These are phyloP conservation scores for Nematopogon swammerdamellus DNA, from an alignment of 2,888 invertebrate species.

Conservation along the genomic window DNA sequence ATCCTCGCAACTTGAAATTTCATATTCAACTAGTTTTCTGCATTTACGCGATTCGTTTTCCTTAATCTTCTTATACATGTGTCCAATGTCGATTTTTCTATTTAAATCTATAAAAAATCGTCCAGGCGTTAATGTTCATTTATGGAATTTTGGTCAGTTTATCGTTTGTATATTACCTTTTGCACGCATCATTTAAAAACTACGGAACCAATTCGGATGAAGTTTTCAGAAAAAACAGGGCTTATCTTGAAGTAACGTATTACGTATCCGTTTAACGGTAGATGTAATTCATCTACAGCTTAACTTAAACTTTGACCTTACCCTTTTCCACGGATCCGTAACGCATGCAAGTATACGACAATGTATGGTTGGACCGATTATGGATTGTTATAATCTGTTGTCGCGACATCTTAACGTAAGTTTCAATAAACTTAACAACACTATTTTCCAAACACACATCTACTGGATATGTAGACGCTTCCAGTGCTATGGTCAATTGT, in stretches of 20 bases:
- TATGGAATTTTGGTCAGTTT: too few species aligned
- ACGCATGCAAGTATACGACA: conserved; percentile 58
- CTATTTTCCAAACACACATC: conserved; percentile 47
- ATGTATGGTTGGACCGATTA: conserved; percentile 51
- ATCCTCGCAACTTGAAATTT: conserved; percentile 36
- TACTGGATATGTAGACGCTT: conserved; percentile 40
- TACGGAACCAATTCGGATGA: too few species aligned
- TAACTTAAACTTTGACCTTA: too few species aligned
- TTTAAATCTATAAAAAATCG: conserved; percentile 40
- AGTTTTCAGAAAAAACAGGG: too few species aligned
- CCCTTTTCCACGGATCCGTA: conserved; percentile 40
- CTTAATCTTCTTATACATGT: conserved; percentile 31
- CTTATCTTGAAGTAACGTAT: too few species aligned
- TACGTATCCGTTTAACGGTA: too few species aligned
- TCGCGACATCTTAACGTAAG: conserved; percentile 55
- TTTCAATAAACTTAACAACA: conserved; percentile 50
- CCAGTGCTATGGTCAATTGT: conserved; percentile 36
- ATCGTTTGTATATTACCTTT: too few species aligned
- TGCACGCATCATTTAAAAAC: too few species aligned
- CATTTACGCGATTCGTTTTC: conserved; percentile 30
- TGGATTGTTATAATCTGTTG: conserved; percentile 45
- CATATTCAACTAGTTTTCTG: conserved; percentile 34
- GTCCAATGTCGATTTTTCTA: conserved; percentile 39
- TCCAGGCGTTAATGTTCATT: too few species aligned
- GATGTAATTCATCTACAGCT: too few species aligned